A percentile compares a stretch with the other conserved stretches of the same genome.
Conservation (phyloP, 2,888 invertebrate species). For the Coelopa pilipes region DNA sequence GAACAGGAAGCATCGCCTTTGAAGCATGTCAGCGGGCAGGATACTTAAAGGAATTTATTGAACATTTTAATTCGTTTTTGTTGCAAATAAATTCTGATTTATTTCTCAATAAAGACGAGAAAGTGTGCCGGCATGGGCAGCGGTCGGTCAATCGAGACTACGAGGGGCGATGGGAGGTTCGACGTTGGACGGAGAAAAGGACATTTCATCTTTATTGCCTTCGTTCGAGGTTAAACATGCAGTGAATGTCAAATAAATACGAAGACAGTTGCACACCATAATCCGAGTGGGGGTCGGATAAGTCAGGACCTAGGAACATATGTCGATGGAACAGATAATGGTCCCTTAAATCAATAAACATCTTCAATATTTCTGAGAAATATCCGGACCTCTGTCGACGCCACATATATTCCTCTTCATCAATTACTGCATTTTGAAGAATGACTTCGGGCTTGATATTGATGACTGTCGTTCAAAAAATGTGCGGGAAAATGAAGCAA, state of each 20-base stretch:
- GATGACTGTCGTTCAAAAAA: too few species aligned
- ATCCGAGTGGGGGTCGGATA: neutral
- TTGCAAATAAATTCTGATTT: slow-evolving; percentile 68
- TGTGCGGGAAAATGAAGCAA: too few species aligned
- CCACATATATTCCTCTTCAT: too few species aligned
- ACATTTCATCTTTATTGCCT: slow-evolving; percentile 45
- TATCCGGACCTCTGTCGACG: too few species aligned
- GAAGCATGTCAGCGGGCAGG: slow-evolving; percentile 41
- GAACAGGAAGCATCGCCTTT: slow-evolving; percentile 19
- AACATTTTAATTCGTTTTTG: slow-evolving; percentile 67
- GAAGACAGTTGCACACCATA: neutral
- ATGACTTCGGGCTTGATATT: too few species aligned
- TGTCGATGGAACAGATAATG: too few species aligned
- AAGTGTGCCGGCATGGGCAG: slow-evolving; percentile 30
- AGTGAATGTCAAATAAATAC: slow-evolving; percentile 21
- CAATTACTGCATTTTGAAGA: too few species aligned
- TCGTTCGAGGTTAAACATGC: slow-evolving; percentile 45
- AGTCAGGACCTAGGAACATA: too few species aligned
- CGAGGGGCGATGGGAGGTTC: slow-evolving; percentile 41
- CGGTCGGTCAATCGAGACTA: slow-evolving; percentile 1
- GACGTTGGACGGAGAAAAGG: neutral
- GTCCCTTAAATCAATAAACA: too few species aligned
- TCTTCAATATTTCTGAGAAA: too few species aligned
- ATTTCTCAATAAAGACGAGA: slow-evolving; percentile 64
- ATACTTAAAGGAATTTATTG: slow-evolving; percentile 66